These are phyloP conservation scores for Falcunculus frontatus DNA, from an alignment of 2,113 vertebrate species.

Conservation along the genomic window DNA sequence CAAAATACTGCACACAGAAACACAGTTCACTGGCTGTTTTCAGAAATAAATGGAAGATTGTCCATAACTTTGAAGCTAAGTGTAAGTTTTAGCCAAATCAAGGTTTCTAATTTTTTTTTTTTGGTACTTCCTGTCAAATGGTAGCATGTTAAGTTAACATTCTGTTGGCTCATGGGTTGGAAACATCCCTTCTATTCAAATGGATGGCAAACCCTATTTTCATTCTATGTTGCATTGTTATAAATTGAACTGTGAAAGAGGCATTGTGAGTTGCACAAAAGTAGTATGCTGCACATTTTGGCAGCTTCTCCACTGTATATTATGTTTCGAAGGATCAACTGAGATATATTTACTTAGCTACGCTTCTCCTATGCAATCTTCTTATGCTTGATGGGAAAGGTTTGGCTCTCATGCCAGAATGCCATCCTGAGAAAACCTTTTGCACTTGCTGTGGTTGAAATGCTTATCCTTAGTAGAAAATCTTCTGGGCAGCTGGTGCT, in stretches of 20 bases:
- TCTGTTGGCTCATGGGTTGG: background rate
- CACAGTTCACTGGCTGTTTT: rapidly evolving
- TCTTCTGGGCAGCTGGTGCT: background rate
- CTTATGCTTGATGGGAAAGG: background rate
- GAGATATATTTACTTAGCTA: background rate
- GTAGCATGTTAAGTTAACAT: background rate
- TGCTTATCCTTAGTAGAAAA: background rate
- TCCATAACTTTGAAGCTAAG: background rate
- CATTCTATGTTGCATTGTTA: background rate
- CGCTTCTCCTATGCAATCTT: background rate
- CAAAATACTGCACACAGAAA: background rate
- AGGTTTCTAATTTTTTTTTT: background rate
- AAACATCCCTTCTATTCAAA: background rate
- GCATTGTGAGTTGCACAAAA: background rate
- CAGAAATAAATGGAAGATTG: background rate
- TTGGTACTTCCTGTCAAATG: background rate
- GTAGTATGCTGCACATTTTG: background rate
- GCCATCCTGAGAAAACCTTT: background rate
- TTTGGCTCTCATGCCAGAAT: background rate
- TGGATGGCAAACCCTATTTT: background rate
- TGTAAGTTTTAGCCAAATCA: background rate
- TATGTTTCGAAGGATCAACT: background rate
- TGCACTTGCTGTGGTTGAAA: background rate
- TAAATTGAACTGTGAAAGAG: background rate
- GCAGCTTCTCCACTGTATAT: background rate